phyloP scores from a whole-genome alignment of 2,797 vertebrate genomes.

The Gymnodraco acuticeps region DNA sequence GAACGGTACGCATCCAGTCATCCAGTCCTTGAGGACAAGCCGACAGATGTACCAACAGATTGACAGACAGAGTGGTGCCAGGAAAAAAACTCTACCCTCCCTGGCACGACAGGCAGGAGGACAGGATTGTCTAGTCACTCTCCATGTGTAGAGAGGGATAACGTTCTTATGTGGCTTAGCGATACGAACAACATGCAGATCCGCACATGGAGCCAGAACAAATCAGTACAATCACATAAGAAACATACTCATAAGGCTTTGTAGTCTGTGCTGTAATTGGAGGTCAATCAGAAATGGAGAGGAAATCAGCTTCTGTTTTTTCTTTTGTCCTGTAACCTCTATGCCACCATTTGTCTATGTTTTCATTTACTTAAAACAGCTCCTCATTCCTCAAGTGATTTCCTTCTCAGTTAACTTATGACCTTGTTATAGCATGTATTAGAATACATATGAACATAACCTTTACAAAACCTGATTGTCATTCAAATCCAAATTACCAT shows the following conservation, averaged over 20 bases:
- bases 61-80: slow-evolving; percentile 64
- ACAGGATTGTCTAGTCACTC: slow-evolving; percentile 49
- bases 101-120: slow-evolving; percentile 42
- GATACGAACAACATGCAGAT: slow-evolving; percentile 38
- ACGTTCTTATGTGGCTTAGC: slow-evolving; percentile 20
- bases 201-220: slow-evolving; percentile 35
- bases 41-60: slow-evolving; percentile 62
- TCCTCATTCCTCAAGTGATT: slow-evolving; percentile 5
- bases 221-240: slow-evolving; percentile 23
- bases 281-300: slow-evolving; percentile 12
- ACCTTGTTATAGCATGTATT: not conserved
- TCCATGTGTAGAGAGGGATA: slow-evolving; percentile 38
- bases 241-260: slow-evolving; percentile 7
- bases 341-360: not conserved
- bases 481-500: not conserved
- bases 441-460: not conserved
- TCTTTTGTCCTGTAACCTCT: slow-evolving; percentile 10
- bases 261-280: not conserved
- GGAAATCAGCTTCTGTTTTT: slow-evolving; percentile 1
- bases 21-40: slow-evolving; percentile 45
- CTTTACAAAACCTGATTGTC: not conserved
- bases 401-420: not conserved
- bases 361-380: not conserved
- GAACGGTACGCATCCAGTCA: slow-evolving; percentile 41
- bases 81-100: slow-evolving; percentile 47